A percentile compares a stretch with the other conserved stretches of the same genome.
These are phyloP conservation scores for Oithona nana DNA, from an alignment of 2,888 invertebrate genomes.

Conservation along the genomic window DNA sequence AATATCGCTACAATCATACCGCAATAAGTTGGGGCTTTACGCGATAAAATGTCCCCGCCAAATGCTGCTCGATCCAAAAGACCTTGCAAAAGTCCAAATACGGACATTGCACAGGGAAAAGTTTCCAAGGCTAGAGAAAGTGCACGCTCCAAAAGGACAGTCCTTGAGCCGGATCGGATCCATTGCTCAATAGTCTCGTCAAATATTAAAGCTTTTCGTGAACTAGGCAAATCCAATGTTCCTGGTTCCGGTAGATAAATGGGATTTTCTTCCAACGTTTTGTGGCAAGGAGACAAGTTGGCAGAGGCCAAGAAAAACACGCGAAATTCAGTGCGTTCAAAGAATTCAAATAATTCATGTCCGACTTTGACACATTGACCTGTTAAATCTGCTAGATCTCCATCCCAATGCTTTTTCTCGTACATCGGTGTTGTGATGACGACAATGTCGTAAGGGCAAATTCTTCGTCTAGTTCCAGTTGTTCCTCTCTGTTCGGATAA, in stretches of 20 bases:
- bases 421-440: constrained; percentile 11
- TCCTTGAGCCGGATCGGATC: constrained; percentile 14
- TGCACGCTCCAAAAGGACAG: constrained; percentile 7
- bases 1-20: constrained; percentile 14
- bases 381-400: constrained; percentile 10
- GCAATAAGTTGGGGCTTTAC: constrained; percentile 9
- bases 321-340: constrained; percentile 12
- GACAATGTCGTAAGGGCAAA: constrained; percentile 15
- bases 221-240: not conserved
- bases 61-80: constrained; percentile 8
- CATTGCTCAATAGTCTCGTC: constrained; percentile 16
- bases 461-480: constrained; percentile 6
- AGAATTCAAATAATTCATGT: constrained; percentile 7
- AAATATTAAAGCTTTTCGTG: constrained; percentile 11
- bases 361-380: constrained; percentile 15
- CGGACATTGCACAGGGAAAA: constrained; percentile 13
- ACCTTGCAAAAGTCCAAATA: constrained; percentile 7
- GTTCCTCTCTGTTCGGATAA: constrained; percentile 9
- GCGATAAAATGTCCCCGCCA: constrained; percentile 12
- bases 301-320: constrained; percentile 14
- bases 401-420: constrained; percentile 16
- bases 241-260: constrained; percentile 12
- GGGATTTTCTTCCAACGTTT: constrained; percentile 13
- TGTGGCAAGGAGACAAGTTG: constrained; percentile 13
- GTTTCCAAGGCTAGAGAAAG: constrained; percentile 12